Conservation (phyloP, 1,140 invertebrate species). For the Listronotus oregonensis region DNA sequence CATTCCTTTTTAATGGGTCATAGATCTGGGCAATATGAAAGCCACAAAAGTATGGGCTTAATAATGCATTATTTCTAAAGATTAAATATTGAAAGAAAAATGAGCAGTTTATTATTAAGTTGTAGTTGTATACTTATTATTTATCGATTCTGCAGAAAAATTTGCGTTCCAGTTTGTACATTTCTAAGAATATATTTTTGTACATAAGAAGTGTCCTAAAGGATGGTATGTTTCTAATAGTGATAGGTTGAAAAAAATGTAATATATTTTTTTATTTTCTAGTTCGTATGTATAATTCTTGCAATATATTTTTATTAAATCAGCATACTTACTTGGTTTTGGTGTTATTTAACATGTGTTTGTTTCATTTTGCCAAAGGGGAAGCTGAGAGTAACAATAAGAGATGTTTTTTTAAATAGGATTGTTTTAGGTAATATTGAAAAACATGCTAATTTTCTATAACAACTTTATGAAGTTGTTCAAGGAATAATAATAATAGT, state of each 20-base stretch:
- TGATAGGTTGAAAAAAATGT: slow-evolving; percentile 15
- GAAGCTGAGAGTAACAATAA: background rate
- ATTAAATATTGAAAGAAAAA: no score
- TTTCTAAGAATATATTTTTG: slow-evolving; percentile 8
- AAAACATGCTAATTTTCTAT: no score
- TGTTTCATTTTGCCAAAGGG: background rate
- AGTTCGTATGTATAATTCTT: slow-evolving; percentile 27
- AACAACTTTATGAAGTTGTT: no score
- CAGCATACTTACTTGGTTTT: slow-evolving; percentile 17
- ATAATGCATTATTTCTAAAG: no score
- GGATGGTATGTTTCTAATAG: slow-evolving; percentile 10
- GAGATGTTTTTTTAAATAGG: background rate
- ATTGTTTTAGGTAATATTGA: no score
- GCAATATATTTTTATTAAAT: slow-evolving; percentile 32
- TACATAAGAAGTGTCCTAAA: slow-evolving; percentile 11
- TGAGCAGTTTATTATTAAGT: no score
- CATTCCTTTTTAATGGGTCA: no score
- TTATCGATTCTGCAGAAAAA: background rate
- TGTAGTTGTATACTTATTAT: no score
- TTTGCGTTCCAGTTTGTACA: background rate
- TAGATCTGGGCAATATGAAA: no score
- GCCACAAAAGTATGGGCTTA: no score
- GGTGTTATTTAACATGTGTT: slow-evolving; percentile 7
- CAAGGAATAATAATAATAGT: no score
- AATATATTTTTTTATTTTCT: slow-evolving; percentile 38